A percentile compares a stretch with the other conserved stretches of the same genome.
phyloP scores from a whole-genome alignment of 2,113 vertebrate genomes.

The Sardina pilchardus region DNA sequence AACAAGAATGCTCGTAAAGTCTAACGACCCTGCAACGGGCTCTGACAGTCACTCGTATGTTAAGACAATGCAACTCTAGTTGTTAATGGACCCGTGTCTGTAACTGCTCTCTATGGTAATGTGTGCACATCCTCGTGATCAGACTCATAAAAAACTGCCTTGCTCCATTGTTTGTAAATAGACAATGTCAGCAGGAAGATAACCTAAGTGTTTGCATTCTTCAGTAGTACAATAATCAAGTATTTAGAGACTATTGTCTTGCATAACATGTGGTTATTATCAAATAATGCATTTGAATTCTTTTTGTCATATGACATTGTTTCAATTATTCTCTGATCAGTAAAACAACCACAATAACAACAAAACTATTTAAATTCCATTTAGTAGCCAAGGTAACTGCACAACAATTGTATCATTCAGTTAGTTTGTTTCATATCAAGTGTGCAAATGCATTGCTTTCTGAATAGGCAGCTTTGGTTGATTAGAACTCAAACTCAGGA shows the following conservation, averaged over 20 bases:
- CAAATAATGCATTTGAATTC: neutral
- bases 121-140: neutral
- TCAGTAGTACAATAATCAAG: neutral
- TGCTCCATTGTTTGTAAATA: neutral
- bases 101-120: neutral
- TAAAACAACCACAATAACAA: neutral
- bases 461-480: neutral
- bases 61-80: neutral
- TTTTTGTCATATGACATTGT: neutral
- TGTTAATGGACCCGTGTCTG: neutral
- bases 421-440: neutral
- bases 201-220: neutral
- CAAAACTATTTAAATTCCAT: neutral
- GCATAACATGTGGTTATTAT: neutral
- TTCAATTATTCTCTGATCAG: neutral
- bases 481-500: neutral
- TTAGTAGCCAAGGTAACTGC: neutral
- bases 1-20: constrained; percentile 8
- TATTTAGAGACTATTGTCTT: neutral
- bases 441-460: neutral
- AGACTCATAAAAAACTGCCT: neutral
- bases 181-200: neutral
- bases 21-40: neutral
- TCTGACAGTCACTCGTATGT: neutral
- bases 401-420: neutral